Evolutionary conservation across 2,797 vertebrate genomes (phyloP).

Genomic region (Sphenopsis melanotis): DNA sequence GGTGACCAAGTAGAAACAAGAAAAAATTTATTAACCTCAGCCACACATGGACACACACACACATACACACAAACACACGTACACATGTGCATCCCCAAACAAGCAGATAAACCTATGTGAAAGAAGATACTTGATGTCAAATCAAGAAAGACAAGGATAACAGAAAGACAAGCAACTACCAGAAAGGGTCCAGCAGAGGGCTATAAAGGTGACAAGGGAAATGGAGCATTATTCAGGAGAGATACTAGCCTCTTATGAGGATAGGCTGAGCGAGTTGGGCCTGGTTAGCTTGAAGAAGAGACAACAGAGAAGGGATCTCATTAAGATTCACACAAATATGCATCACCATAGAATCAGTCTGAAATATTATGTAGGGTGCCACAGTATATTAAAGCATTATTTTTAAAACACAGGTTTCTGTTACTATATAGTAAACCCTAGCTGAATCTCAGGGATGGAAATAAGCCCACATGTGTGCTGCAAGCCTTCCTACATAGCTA

Average conservation of each 20-base stretch:
- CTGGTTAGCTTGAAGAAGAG: neutral
- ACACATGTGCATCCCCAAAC: neutral
- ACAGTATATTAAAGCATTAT: neutral
- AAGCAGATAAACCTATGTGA: neutral
- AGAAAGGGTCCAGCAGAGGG: neutral
- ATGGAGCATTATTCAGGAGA: neutral
- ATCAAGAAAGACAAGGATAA: neutral
- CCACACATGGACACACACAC: neutral
- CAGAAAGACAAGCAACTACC: neutral
- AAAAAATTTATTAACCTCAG: neutral
- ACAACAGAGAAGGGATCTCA: neutral
- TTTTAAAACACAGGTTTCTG: neutral
- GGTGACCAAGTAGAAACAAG: neutral
- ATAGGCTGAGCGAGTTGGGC: neutral
- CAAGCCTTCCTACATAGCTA: neutral
- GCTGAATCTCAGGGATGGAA: neutral
- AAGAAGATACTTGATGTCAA: neutral
- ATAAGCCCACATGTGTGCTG: accelerated
- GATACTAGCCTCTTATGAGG: neutral
- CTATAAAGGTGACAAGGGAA: neutral
- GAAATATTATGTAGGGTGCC: neutral
- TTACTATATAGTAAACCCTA: neutral
- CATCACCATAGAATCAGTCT: neutral
- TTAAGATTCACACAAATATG: neutral
- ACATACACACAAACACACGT: neutral